Evolutionary conservation across 2,113 vertebrate genomes (phyloP).

Genomic region (Sus scrofa): T2T-Sscrofa CM000823.6:40102001-40102500

Average conservation of each 20-base stretch:
- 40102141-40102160: slow-evolving; percentile 74
- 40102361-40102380: slow-evolving; percentile 13
- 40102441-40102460: slow-evolving; percentile 25
- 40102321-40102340: background rate
- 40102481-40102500: background rate
- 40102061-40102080: slow-evolving; percentile 63
- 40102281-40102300: slow-evolving; percentile 31
- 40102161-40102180: slow-evolving; percentile 79
- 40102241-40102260: slow-evolving; percentile 64
- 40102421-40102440: slow-evolving; percentile 10
- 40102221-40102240: slow-evolving; percentile 65
- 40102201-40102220: slow-evolving; percentile 74
- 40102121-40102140: slow-evolving; percentile 61
- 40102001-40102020: slow-evolving; percentile 60
- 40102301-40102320: slow-evolving; percentile 37
- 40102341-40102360: slow-evolving; percentile 52
- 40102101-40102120: slow-evolving; percentile 61
- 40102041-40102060: slow-evolving; percentile 51
- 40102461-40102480: slow-evolving; percentile 20
- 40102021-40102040: slow-evolving; percentile 12
- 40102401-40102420: background rate
- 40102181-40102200: slow-evolving; percentile 73
- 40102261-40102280: slow-evolving; percentile 61
- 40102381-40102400: background rate
- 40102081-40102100: slow-evolving; percentile 76